Conservation (phyloP, 2,888 invertebrate species). For the Abrostola triplasia region DNA sequence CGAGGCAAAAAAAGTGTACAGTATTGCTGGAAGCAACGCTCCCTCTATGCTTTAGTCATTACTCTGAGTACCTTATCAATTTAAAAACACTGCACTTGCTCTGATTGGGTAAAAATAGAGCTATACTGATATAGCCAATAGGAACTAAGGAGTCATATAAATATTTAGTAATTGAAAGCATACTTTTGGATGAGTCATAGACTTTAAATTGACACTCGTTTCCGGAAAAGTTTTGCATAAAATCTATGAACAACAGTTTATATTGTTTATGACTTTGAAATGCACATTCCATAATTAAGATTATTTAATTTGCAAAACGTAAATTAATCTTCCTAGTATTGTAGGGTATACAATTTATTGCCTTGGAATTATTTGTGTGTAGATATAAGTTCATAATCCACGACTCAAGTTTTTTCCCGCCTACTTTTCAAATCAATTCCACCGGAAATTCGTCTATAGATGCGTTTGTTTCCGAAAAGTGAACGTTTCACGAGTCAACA, state of each 20-base stretch:
- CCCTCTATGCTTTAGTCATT: too few species aligned
- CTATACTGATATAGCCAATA: conserved; percentile 43
- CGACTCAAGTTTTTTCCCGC: conserved; percentile 72
- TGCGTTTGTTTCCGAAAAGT: conserved; percentile 89
- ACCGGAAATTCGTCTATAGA: conserved; percentile 88
- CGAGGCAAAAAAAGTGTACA: too few species aligned
- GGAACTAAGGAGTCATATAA: conserved; percentile 18
- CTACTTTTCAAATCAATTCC: conserved; percentile 81
- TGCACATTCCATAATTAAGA: conserved; percentile 31
- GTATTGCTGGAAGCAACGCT: too few species aligned
- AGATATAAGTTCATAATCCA: conserved; percentile 19
- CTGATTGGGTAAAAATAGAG: conserved; percentile 45
- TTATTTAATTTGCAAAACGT: conserved; percentile 10
- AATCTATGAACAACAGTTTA: conserved; percentile 73
- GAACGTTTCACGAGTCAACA: conserved; percentile 89
- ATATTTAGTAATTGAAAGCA: conserved; percentile 67
- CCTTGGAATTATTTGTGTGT: conserved; percentile 7
- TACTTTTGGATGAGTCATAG: conserved; percentile 83
- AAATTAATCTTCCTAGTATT: neutral
- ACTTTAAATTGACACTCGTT: conserved; percentile 85
- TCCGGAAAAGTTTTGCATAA: conserved; percentile 81
- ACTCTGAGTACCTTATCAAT: neutral
- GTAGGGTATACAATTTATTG: neutral
- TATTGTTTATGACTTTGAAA: conserved; percentile 70
- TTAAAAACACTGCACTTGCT: conserved; percentile 44